phyloP scores from a whole-genome alignment of 2,888 invertebrate species.

The Callinectes sapidus region DNA sequence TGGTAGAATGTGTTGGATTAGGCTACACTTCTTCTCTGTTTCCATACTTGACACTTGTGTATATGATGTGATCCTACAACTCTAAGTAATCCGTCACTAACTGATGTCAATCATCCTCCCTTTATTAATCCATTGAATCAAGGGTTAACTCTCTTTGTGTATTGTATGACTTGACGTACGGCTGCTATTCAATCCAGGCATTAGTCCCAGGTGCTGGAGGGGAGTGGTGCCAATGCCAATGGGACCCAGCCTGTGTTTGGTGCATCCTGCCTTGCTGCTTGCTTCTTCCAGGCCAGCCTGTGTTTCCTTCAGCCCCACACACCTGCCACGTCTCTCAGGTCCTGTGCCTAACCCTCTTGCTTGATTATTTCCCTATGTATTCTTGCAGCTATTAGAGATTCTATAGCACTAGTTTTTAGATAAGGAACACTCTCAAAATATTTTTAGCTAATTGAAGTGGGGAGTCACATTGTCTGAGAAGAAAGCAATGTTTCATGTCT shows the following conservation, averaged over 20 bases:
- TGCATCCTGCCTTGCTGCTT: background rate
- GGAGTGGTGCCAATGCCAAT: background rate
- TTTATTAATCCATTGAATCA: background rate
- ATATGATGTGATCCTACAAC: background rate
- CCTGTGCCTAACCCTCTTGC: background rate
- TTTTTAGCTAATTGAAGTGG: background rate
- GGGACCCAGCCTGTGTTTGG: background rate
- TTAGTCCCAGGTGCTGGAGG: background rate
- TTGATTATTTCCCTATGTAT: background rate
- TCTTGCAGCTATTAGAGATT: background rate
- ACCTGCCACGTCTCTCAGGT: background rate
- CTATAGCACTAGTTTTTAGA: background rate
- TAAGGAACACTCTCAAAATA: background rate
- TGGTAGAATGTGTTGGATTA: too few relatives aligned
- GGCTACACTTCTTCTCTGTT: background rate
- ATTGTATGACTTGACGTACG: background rate
- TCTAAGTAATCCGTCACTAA: background rate
- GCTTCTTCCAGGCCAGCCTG: background rate
- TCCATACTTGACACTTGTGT: background rate
- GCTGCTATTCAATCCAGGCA: background rate
- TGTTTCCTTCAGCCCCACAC: background rate
- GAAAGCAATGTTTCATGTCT: background rate
- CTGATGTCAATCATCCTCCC: background rate
- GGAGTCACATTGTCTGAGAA: background rate
- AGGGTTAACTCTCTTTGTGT: background rate